These are phyloP conservation scores for Dendroctonus ponderosae DNA, from an alignment of 1,140 invertebrate species.

Conservation along the genomic window DNA sequence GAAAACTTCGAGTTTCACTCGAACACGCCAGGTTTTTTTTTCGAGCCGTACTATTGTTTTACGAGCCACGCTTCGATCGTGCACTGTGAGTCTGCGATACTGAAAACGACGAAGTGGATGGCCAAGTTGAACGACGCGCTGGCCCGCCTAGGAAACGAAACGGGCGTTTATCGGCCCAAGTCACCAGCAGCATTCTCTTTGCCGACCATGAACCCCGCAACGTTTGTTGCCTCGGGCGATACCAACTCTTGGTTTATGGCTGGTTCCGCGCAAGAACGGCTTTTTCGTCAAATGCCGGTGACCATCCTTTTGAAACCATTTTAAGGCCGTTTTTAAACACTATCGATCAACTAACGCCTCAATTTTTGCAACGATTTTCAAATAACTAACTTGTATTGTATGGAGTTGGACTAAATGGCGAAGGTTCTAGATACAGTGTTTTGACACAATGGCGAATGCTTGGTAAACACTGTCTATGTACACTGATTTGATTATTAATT, in stretches of 20 bases:
- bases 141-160: slow-evolving; percentile 23
- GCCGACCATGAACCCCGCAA: slow-evolving; percentile 36
- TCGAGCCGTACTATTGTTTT: background rate
- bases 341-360: too few species aligned
- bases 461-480: too few species aligned
- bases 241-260: background rate
- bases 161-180: slow-evolving; percentile 27
- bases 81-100: background rate
- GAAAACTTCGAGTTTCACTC: background rate
- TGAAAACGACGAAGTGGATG: background rate
- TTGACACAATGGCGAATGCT: too few species aligned
- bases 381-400: too few species aligned
- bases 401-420: too few species aligned
- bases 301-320: too few species aligned
- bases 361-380: too few species aligned
- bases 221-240: slow-evolving; percentile 16
- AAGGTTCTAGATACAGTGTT: too few species aligned
- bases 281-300: too few species aligned
- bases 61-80: background rate
- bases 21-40: background rate
- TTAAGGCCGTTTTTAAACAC: too few species aligned
- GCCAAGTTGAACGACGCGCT: slow-evolving; percentile 25
- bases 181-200: slow-evolving; percentile 23
- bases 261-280: too few species aligned
- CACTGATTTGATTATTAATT: too few species aligned